phyloP scores from a whole-genome alignment of 2,888 invertebrate genomes.

The Hirtodrosophila alboralis region DNA sequence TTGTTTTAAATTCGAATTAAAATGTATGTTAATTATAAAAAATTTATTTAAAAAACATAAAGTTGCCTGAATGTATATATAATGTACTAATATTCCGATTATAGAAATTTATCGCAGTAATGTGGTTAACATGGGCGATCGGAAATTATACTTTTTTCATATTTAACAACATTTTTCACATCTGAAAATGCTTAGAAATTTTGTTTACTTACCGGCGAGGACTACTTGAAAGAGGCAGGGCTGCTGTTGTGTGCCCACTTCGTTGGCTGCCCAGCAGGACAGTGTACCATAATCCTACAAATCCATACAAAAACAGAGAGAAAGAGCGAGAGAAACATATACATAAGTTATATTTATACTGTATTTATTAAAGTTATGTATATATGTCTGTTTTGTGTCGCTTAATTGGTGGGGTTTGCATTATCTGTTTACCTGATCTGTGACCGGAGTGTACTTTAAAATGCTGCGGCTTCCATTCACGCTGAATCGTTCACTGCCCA shows the following conservation, averaged over 20 bases:
- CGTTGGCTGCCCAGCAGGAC: slow-evolving; percentile 93
- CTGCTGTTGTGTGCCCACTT: slow-evolving; percentile 91
- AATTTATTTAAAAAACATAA: too few species aligned
- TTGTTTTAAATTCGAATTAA: too few species aligned
- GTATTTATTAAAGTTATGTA: too few species aligned
- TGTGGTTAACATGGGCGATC: too few species aligned
- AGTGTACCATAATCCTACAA: slow-evolving; percentile 92
- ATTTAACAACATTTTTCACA: too few species aligned
- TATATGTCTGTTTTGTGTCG: slow-evolving; percentile 17
- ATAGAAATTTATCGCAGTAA: too few species aligned
- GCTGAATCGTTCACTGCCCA: slow-evolving; percentile 90
- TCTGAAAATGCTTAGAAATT: background rate
- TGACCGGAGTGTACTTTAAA: slow-evolving; percentile 87
- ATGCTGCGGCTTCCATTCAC: slow-evolving; percentile 91
- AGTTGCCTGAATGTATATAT: too few species aligned
- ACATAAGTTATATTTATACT: too few species aligned
- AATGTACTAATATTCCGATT: too few species aligned
- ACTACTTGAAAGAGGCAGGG: slow-evolving; percentile 96
- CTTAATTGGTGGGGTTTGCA: slow-evolving; percentile 43
- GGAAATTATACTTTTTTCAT: too few species aligned
- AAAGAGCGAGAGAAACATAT: too few species aligned
- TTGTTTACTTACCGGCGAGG: slow-evolving; percentile 89
- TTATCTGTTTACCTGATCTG: slow-evolving; percentile 84
- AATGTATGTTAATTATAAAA: too few species aligned
- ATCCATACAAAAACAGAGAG: slow-evolving; percentile 24